Base-by-base conservation (phyloP, 1,140 invertebrate genomes). In the Drosophila sulfurigaster region DNA sequence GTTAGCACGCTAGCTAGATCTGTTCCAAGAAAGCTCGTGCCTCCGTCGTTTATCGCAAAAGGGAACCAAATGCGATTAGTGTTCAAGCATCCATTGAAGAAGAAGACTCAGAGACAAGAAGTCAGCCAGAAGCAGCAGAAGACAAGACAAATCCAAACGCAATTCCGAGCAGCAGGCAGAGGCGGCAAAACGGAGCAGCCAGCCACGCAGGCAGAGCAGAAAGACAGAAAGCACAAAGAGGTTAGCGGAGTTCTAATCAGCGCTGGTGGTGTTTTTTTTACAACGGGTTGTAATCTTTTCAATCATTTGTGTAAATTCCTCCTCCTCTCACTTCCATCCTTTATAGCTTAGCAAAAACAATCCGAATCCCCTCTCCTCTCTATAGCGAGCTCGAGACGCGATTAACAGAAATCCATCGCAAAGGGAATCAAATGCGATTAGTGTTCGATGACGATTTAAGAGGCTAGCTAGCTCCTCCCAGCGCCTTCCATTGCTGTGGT, bases 401-500 rank as follows among this genome's bases (percentile, higher is more conserved):
- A 45, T 66, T 38, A 69, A 60, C 48, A 49, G 38, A 64, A 64
- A 73, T 89, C 81, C 83, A 89, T 88, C 83, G 85, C 85, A 89
- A 89, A 85, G 85, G 85, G 85, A 89, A 89, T 85, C 85, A 89
- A 89, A 81, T 83, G 85, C 85, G 85, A 89, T 89, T 85, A 90
- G 85, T 89, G 85, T 89, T 85, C 78, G 78, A 89, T 81, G 83
- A 78, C 74, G 52, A 66, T 32, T 3, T 38, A 38, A 15, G 58
- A 75, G 75, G 75, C 86, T 75, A 70, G 74, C 77, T 74, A 70
- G 79, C 70, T 38, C 35, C 67, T 38, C 35, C 35, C 35, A 10
- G 35, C 35, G 7, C 6, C 35, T 38, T 10, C 35, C 6, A 38
- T 38, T 38, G 35, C 35, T 38, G 35, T 38, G 35, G 35, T 25